A percentile compares a stretch with the other conserved stretches of the same genome.
Evolutionary conservation across 1,140 invertebrate species (phyloP).

Genomic region (Bombus haemorrhoidalis): DNA sequence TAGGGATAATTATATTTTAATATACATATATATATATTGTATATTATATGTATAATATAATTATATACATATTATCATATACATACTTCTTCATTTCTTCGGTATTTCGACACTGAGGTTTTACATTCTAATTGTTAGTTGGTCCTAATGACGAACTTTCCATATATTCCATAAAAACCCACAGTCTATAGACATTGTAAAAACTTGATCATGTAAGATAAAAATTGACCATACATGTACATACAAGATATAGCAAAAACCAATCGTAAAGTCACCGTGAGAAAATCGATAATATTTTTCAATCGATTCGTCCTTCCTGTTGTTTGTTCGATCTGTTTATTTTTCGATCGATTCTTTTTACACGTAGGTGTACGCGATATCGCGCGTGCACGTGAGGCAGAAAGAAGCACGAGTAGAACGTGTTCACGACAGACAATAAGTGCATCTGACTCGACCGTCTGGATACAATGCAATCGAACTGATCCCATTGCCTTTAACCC

Average conservation of each 20-base stretch:
- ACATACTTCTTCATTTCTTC: too few species aligned
- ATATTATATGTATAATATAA: too few species aligned
- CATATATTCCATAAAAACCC: not conserved
- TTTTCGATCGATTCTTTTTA: not conserved
- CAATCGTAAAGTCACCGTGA: not conserved
- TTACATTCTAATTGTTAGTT: too few species aligned
- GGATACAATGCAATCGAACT: slow-evolving; percentile 50
- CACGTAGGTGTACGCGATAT: not conserved
- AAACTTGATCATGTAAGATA: not conserved
- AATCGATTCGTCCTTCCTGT: not conserved
- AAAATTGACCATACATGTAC: not conserved
- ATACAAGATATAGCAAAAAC: not conserved
- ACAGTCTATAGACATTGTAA: not conserved
- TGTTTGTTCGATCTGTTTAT: not conserved
- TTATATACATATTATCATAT: too few species aligned
- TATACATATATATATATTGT: too few species aligned
- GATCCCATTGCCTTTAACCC: slow-evolving; percentile 40
- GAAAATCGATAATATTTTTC: not conserved
- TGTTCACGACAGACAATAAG: slow-evolving; percentile 58
- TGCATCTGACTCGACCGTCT: slow-evolving; percentile 49
- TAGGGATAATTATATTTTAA: too few species aligned
- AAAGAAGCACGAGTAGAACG: slow-evolving; percentile 1
- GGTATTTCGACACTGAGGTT: too few species aligned
- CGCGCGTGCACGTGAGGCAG: not conserved
- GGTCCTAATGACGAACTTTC: not conserved